phyloP scores from a whole-genome alignment of 2,797 vertebrate genomes.

The Catamblyrhynchus diadema region DNA sequence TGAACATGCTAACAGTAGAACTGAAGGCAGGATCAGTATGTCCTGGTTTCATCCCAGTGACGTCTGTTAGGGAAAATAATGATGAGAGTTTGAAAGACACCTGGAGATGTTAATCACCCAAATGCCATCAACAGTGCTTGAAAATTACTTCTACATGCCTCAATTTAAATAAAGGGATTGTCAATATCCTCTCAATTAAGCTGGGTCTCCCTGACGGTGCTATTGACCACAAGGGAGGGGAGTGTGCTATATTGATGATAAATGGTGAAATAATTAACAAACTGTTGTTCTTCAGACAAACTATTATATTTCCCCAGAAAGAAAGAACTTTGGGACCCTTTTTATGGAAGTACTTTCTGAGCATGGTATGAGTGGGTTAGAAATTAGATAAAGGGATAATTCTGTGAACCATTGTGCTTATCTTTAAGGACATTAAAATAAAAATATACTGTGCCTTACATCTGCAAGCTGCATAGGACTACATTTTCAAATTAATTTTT shows the following conservation, averaged over 20 bases:
- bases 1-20: not conserved
- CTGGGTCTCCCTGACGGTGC: not conserved
- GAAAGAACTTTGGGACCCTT: not conserved
- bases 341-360: not conserved
- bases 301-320: not conserved
- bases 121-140: not conserved
- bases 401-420: not conserved
- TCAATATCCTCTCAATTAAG: conserved; percentile 26
- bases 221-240: not conserved
- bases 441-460: not conserved
- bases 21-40: accelerated
- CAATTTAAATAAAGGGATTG: not conserved
- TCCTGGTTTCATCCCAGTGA: not conserved
- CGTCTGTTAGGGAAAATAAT: not conserved
- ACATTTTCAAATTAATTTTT: not conserved
- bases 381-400: not conserved
- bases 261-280: conserved; percentile 3
- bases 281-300: not conserved
- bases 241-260: not conserved
- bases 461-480: not conserved
- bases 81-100: not conserved
- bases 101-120: not conserved
- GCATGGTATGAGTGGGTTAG: not conserved
- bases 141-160: not conserved
- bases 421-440: not conserved